Percentiles rank a stretch among this genome's conserved stretches.
Conservation (phyloP, 53 echinoderm and acorn worm genomes). For the Patiria pectinifera region DNA sequence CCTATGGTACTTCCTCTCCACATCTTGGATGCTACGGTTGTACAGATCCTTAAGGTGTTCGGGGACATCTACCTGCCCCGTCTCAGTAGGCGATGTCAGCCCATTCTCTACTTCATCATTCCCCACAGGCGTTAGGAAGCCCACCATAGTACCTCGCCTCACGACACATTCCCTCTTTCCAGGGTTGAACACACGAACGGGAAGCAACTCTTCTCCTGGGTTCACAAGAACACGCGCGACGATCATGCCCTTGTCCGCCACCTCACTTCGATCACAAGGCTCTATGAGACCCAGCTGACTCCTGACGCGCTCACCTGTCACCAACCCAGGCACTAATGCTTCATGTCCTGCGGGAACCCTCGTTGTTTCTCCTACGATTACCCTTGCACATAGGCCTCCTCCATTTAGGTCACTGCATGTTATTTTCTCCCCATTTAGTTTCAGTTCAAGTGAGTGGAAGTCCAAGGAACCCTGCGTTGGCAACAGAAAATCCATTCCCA, state of each 20-base stretch:
- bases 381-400: conserved; percentile 16
- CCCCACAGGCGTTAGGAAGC: conserved; percentile 20
- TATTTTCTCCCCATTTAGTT: conserved; percentile 30
- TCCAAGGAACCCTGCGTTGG: conserved; percentile 11
- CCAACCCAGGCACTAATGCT: conserved; percentile 19
- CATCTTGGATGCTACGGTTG: background rate
- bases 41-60: no score
- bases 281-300: conserved; percentile 28
- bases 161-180: conserved; percentile 31
- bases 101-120: background rate
- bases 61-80: no score
- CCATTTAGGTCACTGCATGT: conserved; percentile 22
- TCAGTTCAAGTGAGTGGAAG: conserved; percentile 10
- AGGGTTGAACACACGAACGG: conserved; percentile 53
- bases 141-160: conserved; percentile 18
- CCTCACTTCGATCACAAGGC: conserved; percentile 12
- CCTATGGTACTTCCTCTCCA: background rate
- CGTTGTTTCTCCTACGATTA: conserved; percentile 40
- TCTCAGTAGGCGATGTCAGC: no score
- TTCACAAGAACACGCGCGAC: conserved; percentile 50
- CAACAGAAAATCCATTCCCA: conserved; percentile 55
- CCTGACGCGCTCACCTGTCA: background rate
- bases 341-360: conserved; percentile 50
- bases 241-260: conserved; percentile 39
- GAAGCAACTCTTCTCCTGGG: conserved; percentile 36